Base-by-base conservation (phyloP, 2,888 invertebrate species). In the Pyrgus malvae region DNA sequence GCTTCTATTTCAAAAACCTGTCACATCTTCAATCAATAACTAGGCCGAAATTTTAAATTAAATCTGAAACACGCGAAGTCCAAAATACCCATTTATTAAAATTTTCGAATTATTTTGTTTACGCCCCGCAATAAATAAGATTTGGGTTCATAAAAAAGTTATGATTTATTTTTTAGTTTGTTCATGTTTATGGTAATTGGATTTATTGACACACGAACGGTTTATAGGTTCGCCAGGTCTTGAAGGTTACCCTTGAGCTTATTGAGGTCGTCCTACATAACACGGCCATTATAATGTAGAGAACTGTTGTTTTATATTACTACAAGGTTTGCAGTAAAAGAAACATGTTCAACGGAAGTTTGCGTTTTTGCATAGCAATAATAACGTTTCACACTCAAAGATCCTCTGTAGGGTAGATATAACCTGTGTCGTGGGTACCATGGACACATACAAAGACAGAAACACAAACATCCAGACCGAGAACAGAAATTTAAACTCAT, bases 201-300 rank as follows among this genome's bases (percentile, higher is more conserved):
- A 48, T 48, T 48, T 48, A 48, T 48, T 40, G 48, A 40, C 40
- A 48, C 23, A 48, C 48, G 48, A 48, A 48, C 12, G 21, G 37
- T 17, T 38, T 38, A 17, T 27, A 38, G 19, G 35, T 23, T 19
- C 7, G 23, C 16, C 19, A 9, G 6, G 23, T 25, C 12, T 17
- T 35, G 23, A 46, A 16, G 35, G 35, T 35, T 12, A 33, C n/a
- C n/a, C 25, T 46, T 9, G 12, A 14, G 35, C 14, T 14, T 4
- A 33, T 33, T 12, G 21, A 45, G 33, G 31, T 5, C 9, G 17
- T 21, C 31, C 14, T 23, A 23, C 23, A 23, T 23, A 4, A 6
- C 3, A 23, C 6, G 6, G 6, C 23, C 6, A 6, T 23, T 38
- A 19, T 16, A 19, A 21, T 38, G 3, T 7, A 3, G n/a, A 37